These are phyloP conservation scores for Helogale parvula DNA, from an alignment of 2,113 vertebrate genomes.

Conservation along the genomic window DNA sequence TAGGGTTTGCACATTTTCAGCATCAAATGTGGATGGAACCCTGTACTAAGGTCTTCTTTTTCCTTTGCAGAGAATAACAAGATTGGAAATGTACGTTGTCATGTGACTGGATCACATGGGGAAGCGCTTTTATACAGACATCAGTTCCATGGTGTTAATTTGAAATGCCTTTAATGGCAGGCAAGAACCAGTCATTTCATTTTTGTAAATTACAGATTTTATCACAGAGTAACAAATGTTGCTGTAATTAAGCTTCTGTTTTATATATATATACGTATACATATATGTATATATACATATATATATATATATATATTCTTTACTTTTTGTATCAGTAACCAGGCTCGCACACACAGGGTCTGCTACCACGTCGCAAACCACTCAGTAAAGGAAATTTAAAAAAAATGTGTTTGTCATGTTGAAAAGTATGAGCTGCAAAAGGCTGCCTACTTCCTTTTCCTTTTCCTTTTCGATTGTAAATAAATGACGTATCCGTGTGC, in stretches of 20 bases:
- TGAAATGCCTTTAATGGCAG: conserved; percentile 98
- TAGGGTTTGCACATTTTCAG: background rate
- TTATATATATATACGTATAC: conserved; percentile 86
- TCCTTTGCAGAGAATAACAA: conserved; percentile 92
- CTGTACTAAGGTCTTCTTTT: conserved; percentile 79
- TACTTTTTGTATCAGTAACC: conserved; percentile 92
- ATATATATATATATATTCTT: conserved; percentile 89
- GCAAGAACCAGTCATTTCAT: conserved; percentile 94
- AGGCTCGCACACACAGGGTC: conserved; percentile 90
- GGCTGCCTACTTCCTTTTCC: conserved; percentile 84
- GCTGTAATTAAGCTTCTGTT: conserved; percentile 93
- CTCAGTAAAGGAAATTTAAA: conserved; percentile 83
- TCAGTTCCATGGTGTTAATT: conserved; percentile 99
- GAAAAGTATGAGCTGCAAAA: conserved; percentile 85
- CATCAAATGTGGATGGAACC: background rate
- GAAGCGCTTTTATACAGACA: conserved; percentile 95
- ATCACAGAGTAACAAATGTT: conserved; percentile 93
- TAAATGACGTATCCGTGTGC: conserved; percentile 94
- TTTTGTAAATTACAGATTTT: conserved; percentile 96
- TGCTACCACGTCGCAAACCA: conserved; percentile 90
- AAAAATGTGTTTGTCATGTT: conserved; percentile 86
- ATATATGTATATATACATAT: conserved; percentile 84
- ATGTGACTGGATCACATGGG: conserved; percentile 96
- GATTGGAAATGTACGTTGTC: conserved; percentile 91
- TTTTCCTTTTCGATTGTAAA: conserved; percentile 88